Conservation (phyloP, 2,888 invertebrate genomes). For the Leucania comma region DNA sequence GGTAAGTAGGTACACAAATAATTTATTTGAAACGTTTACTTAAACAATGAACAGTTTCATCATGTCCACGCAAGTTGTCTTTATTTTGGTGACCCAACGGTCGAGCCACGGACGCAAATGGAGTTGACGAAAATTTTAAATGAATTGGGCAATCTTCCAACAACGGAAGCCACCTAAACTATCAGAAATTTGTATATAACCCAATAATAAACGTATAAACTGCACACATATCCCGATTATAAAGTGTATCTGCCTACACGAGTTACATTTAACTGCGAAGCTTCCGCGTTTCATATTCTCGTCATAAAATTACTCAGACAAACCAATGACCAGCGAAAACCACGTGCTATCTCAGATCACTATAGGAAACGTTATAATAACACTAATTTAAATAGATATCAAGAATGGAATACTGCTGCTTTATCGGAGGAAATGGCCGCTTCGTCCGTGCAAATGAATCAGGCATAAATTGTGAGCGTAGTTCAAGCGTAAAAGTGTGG, state of each 20-base stretch:
- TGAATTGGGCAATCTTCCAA: constrained; percentile 82
- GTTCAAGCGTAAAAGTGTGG: too few species aligned
- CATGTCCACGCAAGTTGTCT: constrained; percentile 58
- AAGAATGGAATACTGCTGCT: constrained; percentile 37
- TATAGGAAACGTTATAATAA: constrained; percentile 52
- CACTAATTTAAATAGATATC: constrained; percentile 41
- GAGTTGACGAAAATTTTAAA: constrained; percentile 82
- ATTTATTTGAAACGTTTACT: constrained; percentile 10
- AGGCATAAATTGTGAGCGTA: too few species aligned
- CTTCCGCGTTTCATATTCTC: constrained; percentile 61
- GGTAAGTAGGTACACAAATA: constrained; percentile 5
- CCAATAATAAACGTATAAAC: constrained; percentile 20
- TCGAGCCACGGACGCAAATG: constrained; percentile 75
- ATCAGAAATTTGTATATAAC: constrained; percentile 61
- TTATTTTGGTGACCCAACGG: constrained; percentile 75
- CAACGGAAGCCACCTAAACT: constrained; percentile 71
- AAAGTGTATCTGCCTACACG: constrained; percentile 39
- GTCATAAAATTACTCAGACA: constrained; percentile 50
- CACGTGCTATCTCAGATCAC: constrained; percentile 44
- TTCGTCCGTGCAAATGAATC: constrained; percentile 43
- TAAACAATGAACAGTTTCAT: constrained; percentile 35
- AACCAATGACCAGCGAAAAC: constrained; percentile 56
- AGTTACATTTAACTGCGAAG: constrained; percentile 35
- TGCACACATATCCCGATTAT: constrained; percentile 48
- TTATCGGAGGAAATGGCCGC: constrained; percentile 44